Evolutionary conservation across 2,888 invertebrate genomes (phyloP).

Genomic region (Sepiola atlantica): DNA sequence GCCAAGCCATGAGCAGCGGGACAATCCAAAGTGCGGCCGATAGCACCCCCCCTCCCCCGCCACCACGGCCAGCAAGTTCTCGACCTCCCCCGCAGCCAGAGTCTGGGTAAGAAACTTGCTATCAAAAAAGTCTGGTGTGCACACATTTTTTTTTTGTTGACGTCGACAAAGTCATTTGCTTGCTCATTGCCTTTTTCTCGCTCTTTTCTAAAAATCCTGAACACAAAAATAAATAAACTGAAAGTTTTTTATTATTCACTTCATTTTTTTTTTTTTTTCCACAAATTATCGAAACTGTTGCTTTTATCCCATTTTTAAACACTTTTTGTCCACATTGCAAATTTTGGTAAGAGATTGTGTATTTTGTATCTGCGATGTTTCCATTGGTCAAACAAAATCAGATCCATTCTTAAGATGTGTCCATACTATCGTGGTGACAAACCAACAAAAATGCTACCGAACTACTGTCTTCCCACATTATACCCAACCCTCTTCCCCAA

Average conservation of each 20-base stretch:
- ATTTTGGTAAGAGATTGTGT: too few relatives aligned
- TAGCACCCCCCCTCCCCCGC: slow-evolving; percentile 39
- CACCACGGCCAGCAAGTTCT: slow-evolving; percentile 39
- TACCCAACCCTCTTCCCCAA: too few relatives aligned
- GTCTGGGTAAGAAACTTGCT: slow-evolving; percentile 2
- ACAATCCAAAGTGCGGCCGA: slow-evolving; percentile 42
- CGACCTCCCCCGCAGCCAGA: neutral
- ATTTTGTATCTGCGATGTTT: too few relatives aligned
- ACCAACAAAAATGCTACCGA: too few relatives aligned
- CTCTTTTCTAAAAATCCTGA: neutral
- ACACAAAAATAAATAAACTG: neutral
- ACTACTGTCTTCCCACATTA: too few relatives aligned
- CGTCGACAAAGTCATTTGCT: neutral
- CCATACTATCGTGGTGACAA: too few relatives aligned
- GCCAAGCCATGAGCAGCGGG: slow-evolving; percentile 1
- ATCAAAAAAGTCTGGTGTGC: neutral
- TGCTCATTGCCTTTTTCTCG: neutral
- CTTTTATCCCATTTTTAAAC: neutral
- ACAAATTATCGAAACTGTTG: neutral
- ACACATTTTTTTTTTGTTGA: neutral
- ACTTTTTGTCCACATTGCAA: too few relatives aligned
- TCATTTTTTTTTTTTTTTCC: neutral
- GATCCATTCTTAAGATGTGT: too few relatives aligned
- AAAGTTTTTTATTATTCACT: neutral
- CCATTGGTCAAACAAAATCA: too few relatives aligned